Evolutionary conservation across 2,888 invertebrate species (phyloP).

Genomic region (Tryphoninae sp.): DNA sequence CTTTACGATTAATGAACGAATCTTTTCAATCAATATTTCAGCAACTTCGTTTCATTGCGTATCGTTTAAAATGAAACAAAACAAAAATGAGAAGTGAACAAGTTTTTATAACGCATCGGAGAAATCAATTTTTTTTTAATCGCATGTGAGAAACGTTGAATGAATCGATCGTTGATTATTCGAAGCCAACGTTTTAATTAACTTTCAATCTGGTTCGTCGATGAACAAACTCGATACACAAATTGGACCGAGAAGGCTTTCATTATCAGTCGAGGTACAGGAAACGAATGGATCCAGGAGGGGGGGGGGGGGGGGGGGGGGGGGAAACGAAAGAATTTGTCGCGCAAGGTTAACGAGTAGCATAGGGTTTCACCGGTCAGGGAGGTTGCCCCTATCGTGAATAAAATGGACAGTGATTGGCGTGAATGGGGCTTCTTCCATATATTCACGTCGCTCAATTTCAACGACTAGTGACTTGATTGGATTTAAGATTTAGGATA

Average conservation of each 20-base stretch:
- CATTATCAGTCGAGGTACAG: not conserved
- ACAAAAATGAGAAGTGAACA: too few relatives aligned
- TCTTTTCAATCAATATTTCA: too few relatives aligned
- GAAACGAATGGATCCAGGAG: not conserved
- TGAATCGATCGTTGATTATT: too few relatives aligned
- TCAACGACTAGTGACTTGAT: constrained; percentile 47
- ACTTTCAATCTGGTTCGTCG: too few relatives aligned
- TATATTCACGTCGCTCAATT: constrained; percentile 47
- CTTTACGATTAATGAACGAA: too few relatives aligned
- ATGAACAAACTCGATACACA: not conserved
- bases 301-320: constrained; percentile 10
- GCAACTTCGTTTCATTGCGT: too few relatives aligned
- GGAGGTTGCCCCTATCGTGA: constrained; percentile 20
- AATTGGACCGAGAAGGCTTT: not conserved
- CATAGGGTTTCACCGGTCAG: constrained; percentile 52
- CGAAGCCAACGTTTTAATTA: too few relatives aligned
- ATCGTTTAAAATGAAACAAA: too few relatives aligned
- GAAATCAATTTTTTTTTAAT: too few relatives aligned
- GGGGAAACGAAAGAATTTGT: constrained; percentile 52
- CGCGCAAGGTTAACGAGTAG: not conserved
- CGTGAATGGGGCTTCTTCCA: constrained; percentile 48
- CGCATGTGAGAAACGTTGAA: too few relatives aligned
- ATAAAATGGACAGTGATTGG: constrained; percentile 55
- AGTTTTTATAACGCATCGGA: too few relatives aligned
- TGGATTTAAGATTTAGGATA: constrained; percentile 56